These are phyloP conservation scores for Oophaga sylvatica DNA, from an alignment of 2,797 vertebrate genomes.

Conservation along the genomic window DNA sequence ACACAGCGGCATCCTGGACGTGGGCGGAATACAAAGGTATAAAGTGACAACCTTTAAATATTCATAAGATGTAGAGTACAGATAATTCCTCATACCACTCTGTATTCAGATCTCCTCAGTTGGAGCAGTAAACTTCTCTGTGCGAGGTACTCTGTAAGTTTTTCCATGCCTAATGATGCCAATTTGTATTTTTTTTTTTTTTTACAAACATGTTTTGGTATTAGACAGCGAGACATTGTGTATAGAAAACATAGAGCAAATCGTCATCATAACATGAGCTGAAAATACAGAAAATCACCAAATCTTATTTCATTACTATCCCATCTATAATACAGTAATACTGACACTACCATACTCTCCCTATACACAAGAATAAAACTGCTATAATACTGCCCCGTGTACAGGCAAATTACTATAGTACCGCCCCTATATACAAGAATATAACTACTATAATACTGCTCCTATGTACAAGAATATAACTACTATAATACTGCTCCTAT, in stretches of 20 bases:
- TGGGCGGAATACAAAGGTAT: background rate
- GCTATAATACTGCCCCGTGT: background rate
- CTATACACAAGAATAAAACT: background rate
- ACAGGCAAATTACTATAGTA: background rate
- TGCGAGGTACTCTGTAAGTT: background rate
- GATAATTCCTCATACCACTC: background rate
- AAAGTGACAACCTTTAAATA: conserved; percentile 6
- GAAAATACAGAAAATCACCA: background rate
- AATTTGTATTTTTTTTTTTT: background rate
- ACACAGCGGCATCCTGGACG: background rate
- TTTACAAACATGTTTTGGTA: conserved; percentile 27
- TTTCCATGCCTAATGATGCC: background rate
- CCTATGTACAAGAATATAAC: too few species aligned
- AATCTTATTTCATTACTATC: background rate
- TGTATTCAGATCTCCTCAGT: background rate
- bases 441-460: too few species aligned
- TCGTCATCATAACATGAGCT: background rate
- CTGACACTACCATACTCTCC: background rate
- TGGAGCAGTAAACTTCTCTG: background rate
- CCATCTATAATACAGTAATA: background rate
- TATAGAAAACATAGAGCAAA: background rate
- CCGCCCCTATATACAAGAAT: background rate
- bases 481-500: too few species aligned
- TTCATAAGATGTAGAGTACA: conserved; percentile 16
- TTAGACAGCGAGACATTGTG: background rate